Conservation (phyloP, 2,113 vertebrate genomes). For the Oxyruncus cristatus region DNA sequence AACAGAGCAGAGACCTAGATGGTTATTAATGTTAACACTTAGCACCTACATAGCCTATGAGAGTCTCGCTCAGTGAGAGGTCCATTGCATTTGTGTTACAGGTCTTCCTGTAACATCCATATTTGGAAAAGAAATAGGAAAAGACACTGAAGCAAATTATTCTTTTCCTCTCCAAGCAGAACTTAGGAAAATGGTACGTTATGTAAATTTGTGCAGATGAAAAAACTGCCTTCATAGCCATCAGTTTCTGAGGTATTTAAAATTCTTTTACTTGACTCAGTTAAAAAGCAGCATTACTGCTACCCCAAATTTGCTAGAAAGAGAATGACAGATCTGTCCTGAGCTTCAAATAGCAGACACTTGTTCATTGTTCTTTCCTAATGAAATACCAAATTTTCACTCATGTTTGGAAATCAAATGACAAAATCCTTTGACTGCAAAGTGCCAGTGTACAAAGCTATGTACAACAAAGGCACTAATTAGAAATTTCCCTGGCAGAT, state of each 20-base stretch:
- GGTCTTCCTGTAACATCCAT: background rate
- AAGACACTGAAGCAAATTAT: background rate
- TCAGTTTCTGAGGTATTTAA: background rate
- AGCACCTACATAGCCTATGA: background rate
- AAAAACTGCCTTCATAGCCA: background rate
- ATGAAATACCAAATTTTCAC: background rate
- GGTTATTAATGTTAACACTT: background rate
- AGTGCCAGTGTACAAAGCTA: too few relatives aligned
- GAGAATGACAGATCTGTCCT: background rate
- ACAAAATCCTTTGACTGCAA: background rate
- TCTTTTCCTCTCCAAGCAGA: background rate
- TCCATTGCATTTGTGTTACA: background rate
- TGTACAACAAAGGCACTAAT: background rate
- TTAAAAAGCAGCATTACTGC: background rate
- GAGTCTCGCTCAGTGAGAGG: background rate
- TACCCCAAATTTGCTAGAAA: background rate
- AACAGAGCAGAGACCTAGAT: background rate
- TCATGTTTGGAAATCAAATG: slow-evolving; percentile 11
- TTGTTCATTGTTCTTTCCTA: background rate
- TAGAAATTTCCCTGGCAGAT: background rate
- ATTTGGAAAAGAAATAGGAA: background rate
- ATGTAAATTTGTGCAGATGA: background rate
- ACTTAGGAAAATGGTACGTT: background rate
- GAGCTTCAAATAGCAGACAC: background rate
- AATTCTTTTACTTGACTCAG: background rate